Evolutionary conservation across 2,888 invertebrate species (phyloP).

Genomic region (Drosophila suboccidentalis): DNA sequence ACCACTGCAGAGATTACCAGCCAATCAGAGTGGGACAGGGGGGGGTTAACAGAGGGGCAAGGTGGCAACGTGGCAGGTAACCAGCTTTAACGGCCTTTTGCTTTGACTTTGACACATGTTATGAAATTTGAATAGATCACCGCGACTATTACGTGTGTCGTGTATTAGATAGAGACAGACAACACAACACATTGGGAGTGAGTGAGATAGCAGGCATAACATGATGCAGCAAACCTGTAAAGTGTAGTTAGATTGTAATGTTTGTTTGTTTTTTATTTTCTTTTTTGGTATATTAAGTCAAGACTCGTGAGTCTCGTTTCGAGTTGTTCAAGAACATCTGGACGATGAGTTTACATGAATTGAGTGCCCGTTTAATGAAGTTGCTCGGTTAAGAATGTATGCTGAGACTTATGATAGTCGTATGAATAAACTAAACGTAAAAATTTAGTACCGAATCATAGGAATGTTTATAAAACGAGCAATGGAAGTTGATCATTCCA

Average conservation of each 20-base stretch:
- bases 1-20: slow-evolving; percentile 69
- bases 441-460: background rate
- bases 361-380: slow-evolving; percentile 63
- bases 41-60: background rate
- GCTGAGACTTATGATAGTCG: slow-evolving; percentile 26
- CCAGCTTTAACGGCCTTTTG: slow-evolving; percentile 67
- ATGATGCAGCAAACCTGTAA: slow-evolving; percentile 68
- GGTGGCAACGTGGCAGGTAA: slow-evolving; percentile 13
- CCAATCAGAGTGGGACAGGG: background rate
- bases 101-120: slow-evolving; percentile 78
- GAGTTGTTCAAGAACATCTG: slow-evolving; percentile 55
- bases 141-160: slow-evolving; percentile 36
- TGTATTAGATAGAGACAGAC: background rate
- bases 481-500: background rate
- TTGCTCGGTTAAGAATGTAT: slow-evolving; percentile 40
- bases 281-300: slow-evolving; percentile 31
- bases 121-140: slow-evolving; percentile 79
- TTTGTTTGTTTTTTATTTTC: slow-evolving; percentile 34
- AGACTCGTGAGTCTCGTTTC: slow-evolving; percentile 40
- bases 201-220: background rate
- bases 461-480: background rate
- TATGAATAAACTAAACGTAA: slow-evolving; percentile 22
- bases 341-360: slow-evolving; percentile 64
- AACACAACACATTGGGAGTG: background rate
- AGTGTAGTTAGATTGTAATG: slow-evolving; percentile 41